These are phyloP conservation scores for Minunthozetes semirufus DNA, from an alignment of 2,888 invertebrate genomes.

Conservation along the genomic window DNA sequence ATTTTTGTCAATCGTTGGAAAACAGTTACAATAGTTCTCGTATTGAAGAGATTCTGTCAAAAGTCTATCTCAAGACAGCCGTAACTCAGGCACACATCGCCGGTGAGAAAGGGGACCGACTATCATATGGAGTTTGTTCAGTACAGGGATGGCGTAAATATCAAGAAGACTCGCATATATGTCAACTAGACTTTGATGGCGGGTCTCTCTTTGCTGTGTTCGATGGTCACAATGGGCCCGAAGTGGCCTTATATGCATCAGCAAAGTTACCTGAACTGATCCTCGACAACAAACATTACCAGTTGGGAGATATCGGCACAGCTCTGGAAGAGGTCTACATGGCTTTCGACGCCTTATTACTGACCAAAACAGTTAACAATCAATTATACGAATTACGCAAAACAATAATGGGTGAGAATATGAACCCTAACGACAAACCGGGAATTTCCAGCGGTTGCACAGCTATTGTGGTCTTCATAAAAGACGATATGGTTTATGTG, in stretches of 20 bases:
- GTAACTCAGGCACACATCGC: not conserved
- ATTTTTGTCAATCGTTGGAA: not conserved
- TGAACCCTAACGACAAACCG: not conserved
- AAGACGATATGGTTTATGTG: slow-evolving; percentile 19
- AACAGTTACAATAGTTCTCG: not conserved
- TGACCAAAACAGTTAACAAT: not conserved
- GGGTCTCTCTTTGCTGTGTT: slow-evolving; percentile 85
- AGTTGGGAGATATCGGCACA: slow-evolving; percentile 62
- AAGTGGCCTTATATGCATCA: slow-evolving; percentile 85
- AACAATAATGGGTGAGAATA: not conserved
- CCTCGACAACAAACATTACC: slow-evolving; percentile 60
- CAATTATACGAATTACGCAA: not conserved
- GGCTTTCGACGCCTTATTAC: slow-evolving; percentile 64
- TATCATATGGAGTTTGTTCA: not conserved
- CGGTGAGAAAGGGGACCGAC: not conserved
- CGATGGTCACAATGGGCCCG: slow-evolving; percentile 93
- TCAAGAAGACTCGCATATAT: slow-evolving; percentile 88
- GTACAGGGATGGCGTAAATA: slow-evolving; percentile 15
- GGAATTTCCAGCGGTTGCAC: slow-evolving; percentile 29
- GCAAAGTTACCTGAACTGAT: slow-evolving; percentile 75
- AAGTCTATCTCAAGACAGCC: not conserved
- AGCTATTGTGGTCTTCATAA: slow-evolving; percentile 9
- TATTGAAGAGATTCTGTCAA: slow-evolving; percentile 21
- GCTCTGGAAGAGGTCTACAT: slow-evolving; percentile 80
- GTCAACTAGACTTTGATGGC: slow-evolving; percentile 72